Conservation (phyloP, 2,888 invertebrate species). For the Trypoxylon attenuatum region DNA sequence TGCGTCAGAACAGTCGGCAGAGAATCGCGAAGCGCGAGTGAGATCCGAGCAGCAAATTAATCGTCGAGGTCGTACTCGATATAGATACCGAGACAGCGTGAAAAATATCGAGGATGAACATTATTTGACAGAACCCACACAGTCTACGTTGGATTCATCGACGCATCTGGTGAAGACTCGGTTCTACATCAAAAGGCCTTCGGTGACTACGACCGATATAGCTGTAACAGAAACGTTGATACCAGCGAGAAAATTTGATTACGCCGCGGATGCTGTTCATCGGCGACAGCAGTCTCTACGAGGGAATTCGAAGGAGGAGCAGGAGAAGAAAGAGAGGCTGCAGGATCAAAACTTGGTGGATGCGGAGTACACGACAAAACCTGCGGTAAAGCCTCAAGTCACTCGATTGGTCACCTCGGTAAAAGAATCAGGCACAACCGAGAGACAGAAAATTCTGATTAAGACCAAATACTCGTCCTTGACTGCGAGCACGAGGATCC, state of each 20-base stretch:
- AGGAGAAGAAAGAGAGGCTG: neutral
- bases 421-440: conserved; percentile 74
- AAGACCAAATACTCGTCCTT: conserved; percentile 70
- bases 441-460: conserved; percentile 74
- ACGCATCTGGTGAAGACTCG: conserved; percentile 38
- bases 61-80: conserved; percentile 53
- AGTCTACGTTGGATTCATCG: conserved; percentile 23
- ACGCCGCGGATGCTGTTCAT: conserved; percentile 64
- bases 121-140: conserved; percentile 14
- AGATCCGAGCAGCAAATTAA: conserved; percentile 28
- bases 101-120: neutral
- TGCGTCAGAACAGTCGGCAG: conserved; percentile 41
- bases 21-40: conserved; percentile 26
- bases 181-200: conserved; percentile 58
- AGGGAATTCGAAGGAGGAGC: neutral
- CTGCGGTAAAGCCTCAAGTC: conserved; percentile 66
- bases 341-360: conserved; percentile 49
- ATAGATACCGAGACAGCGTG: conserved; percentile 15
- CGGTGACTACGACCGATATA: conserved; percentile 58
- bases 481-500: conserved; percentile 66
- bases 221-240: conserved; percentile 68
- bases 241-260: conserved; percentile 70
- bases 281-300: conserved; percentile 65
- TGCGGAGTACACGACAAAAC: conserved; percentile 47
- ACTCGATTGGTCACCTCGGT: conserved; percentile 75